These are phyloP conservation scores for Rhinella marina DNA, from an alignment of 2,797 vertebrate genomes.

Conservation along the genomic window DNA sequence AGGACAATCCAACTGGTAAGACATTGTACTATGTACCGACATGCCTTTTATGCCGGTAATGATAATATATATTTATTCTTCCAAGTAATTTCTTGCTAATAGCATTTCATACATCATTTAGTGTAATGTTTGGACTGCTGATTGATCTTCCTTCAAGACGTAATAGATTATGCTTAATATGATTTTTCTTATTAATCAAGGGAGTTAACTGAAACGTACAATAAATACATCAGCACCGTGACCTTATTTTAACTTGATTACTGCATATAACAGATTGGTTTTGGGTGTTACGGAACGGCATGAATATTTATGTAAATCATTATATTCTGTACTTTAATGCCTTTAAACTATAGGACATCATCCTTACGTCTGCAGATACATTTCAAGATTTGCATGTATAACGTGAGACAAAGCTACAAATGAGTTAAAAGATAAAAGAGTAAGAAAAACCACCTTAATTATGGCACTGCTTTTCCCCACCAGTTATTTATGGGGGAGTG, in stretches of 20 bases:
- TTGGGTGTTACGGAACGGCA: neutral
- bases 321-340: neutral
- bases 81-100: slow-evolving; percentile 13
- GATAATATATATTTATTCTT: neutral
- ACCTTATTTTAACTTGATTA: slow-evolving; percentile 48
- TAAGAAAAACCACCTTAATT: slow-evolving; percentile 54
- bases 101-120: slow-evolving; percentile 16
- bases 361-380: neutral
- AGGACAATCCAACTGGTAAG: neutral
- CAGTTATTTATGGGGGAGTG: slow-evolving; percentile 27
- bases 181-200: slow-evolving; percentile 21
- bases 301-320: neutral
- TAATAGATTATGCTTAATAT: neutral
- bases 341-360: neutral
- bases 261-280: neutral
- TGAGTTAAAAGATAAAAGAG: slow-evolving; percentile 52
- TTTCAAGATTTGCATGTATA: neutral
- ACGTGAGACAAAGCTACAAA: neutral
- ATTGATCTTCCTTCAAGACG: slow-evolving; percentile 21
- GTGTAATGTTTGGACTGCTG: slow-evolving; percentile 1
- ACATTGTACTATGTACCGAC: neutral
- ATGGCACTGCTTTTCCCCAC: slow-evolving; percentile 36
- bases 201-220: slow-evolving; percentile 11
- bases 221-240: slow-evolving; percentile 19
- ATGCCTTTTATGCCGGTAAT: neutral